Conservation (phyloP, 2,888 invertebrate species). For the Saturnia pavonia region DNA sequence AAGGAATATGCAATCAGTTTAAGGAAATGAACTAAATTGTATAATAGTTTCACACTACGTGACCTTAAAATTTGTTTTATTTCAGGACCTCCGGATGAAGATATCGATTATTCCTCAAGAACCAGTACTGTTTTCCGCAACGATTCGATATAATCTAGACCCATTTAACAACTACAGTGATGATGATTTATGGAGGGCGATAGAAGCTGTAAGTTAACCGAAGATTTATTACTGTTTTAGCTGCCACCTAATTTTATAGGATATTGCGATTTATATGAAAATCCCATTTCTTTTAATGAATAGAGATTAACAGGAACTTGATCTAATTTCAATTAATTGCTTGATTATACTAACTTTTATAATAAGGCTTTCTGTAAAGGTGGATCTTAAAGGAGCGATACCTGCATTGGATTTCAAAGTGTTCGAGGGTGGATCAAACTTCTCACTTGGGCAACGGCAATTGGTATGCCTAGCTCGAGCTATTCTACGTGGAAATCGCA, state of each 20-base stretch:
- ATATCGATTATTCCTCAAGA: slow-evolving; percentile 91
- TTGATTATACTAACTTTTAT: too few species aligned
- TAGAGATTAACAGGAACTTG: too few species aligned
- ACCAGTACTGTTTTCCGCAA: slow-evolving; percentile 87
- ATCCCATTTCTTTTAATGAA: too few species aligned
- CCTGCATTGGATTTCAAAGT: slow-evolving; percentile 86
- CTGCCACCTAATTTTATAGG: background rate
- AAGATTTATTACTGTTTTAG: background rate
- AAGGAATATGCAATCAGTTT: background rate
- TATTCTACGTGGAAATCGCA: slow-evolving; percentile 90
- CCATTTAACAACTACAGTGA: slow-evolving; percentile 88
- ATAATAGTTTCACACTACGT: background rate
- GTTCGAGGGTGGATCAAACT: slow-evolving; percentile 90
- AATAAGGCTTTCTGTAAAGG: slow-evolving; percentile 61
- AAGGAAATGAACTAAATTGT: background rate
- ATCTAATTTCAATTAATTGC: too few species aligned
- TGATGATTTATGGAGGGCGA: slow-evolving; percentile 85
- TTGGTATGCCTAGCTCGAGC: slow-evolving; percentile 94
- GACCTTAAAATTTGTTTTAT: slow-evolving; percentile 21
- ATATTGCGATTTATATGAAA: background rate
- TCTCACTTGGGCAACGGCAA: slow-evolving; percentile 95
- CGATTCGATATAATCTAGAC: slow-evolving; percentile 87
- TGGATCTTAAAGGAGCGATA: slow-evolving; percentile 87
- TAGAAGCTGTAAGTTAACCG: slow-evolving; percentile 83
- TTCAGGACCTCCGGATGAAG: slow-evolving; percentile 83